phyloP scores from a whole-genome alignment of 2,888 invertebrate species.

The Chromoteleia sp. region DNA sequence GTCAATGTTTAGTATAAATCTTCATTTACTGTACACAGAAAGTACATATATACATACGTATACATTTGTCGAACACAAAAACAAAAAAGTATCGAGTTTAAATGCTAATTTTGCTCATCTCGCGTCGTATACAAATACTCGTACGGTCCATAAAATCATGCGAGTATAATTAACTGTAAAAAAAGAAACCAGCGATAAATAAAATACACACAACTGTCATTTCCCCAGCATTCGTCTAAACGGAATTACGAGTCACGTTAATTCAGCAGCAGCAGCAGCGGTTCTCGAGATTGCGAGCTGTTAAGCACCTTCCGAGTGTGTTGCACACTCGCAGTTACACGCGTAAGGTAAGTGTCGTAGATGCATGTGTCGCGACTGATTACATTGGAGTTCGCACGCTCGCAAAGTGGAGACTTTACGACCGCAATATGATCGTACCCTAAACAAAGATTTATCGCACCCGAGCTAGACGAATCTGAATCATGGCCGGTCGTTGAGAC shows the following conservation, averaged over 20 bases:
- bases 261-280: constrained; percentile 6
- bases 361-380: constrained; percentile 54
- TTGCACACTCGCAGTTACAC: constrained; percentile 33
- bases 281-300: constrained; percentile 1
- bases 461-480: constrained; percentile 30
- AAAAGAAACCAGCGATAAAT: too few species aligned
- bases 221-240: constrained; percentile 1
- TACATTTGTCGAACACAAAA: too few species aligned
- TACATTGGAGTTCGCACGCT: constrained; percentile 24
- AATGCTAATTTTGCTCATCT: too few species aligned
- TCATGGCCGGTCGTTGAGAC: constrained; percentile 17
- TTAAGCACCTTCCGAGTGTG: constrained; percentile 31
- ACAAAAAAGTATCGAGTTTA: too few species aligned
- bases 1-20: too few species aligned
- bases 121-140: too few species aligned
- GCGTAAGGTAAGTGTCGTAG: constrained; percentile 49
- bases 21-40: too few species aligned
- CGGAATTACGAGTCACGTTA: constrained; percentile 20
- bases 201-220: not conserved
- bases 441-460: constrained; percentile 33
- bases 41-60: too few species aligned
- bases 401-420: constrained; percentile 28
- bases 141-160: too few species aligned
- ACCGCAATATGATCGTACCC: constrained; percentile 17
- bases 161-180: too few species aligned